Base-by-base conservation (phyloP, 1,140 invertebrate genomes). In the Chlorops oryzae region DNA sequence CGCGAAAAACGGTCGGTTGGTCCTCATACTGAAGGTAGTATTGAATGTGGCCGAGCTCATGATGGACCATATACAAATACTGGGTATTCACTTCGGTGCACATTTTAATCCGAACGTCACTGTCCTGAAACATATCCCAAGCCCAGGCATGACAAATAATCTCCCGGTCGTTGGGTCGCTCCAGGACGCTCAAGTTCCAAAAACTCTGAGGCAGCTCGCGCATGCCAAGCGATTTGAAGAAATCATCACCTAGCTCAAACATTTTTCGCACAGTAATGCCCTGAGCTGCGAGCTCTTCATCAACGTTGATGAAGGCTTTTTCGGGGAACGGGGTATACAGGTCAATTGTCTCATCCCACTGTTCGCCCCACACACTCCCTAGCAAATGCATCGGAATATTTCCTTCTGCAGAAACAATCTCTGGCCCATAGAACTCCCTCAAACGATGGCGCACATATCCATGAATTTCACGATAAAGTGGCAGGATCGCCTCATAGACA, bases 171-270 rank as follows among this genome's bases (percentile, higher is more conserved):
- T 78, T 54, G 0, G 82, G 82, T 52, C 81, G 82, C 38, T 78
- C 76, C 5, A 92, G 74, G 27, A 92, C 84, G 5, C 87, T 90
- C 28, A 82, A 80, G 47, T 86, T 71, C 89, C 89, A 92, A 64
- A 92, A 92, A 4, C 73, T 74, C 20, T 80, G 65, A 0, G 91
- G 86, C 85, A 96, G 87, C 0, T 82, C 79, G 2, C 80, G 80
- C 50, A 96, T 71, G 37, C 92, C 91, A 4, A 96, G 71, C 0
- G 89, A 92, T 20, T 78, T 80, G 72, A 92, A 95, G 67, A 95
- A 95, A 46, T 88, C 80, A 63, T 95, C 90, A 0, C 90, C 81
- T 49, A 84, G 63, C 47, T 75, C 58, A 39, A 77, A 77, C 48
- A 78, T 71, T 50, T 71, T 71, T 2, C 47, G 28, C 2, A 72